These are phyloP conservation scores for Luidia sarsii DNA, from an alignment of 53 echinoderm and acorn worm genomes.

Conservation along the genomic window DNA sequence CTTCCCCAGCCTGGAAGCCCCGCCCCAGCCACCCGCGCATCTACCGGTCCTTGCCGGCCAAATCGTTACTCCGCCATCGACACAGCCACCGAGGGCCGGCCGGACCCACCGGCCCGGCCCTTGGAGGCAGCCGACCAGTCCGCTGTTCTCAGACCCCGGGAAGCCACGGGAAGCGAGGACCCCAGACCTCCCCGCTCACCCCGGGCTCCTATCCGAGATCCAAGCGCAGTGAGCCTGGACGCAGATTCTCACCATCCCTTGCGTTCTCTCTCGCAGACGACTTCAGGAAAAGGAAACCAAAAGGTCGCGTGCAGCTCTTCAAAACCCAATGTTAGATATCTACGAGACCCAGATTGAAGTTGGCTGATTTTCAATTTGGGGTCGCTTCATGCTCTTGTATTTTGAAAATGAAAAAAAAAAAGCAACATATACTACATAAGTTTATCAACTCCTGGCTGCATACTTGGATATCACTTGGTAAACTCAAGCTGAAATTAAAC, in stretches of 20 bases:
- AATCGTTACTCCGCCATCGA: not conserved
- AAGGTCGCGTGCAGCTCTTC: conserved; percentile 21
- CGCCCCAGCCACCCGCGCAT: not conserved
- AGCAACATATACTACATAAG: no score
- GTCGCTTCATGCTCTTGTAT: no score
- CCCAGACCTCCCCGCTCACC: not conserved
- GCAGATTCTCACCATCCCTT: not conserved
- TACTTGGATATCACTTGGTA: no score
- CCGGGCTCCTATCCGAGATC: conserved; percentile 1
- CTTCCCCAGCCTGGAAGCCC: not conserved
- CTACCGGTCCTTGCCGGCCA: not conserved
- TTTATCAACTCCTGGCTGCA: no score
- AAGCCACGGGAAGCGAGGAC: not conserved
- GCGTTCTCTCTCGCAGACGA: not conserved
- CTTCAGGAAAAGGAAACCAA: not conserved
- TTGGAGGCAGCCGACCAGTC: not conserved
- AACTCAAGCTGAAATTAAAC: no score
- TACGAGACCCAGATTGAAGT: no score
- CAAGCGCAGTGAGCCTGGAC: not conserved
- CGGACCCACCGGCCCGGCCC: not conserved
- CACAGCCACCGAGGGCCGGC: not conserved
- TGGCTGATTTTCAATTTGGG: no score
- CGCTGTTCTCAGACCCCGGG: not conserved
- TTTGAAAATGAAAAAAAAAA: no score
- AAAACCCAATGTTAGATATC: not conserved